Evolutionary conservation across 2,888 invertebrate species (phyloP).

Genomic region (Latrodectus elegans): DNA sequence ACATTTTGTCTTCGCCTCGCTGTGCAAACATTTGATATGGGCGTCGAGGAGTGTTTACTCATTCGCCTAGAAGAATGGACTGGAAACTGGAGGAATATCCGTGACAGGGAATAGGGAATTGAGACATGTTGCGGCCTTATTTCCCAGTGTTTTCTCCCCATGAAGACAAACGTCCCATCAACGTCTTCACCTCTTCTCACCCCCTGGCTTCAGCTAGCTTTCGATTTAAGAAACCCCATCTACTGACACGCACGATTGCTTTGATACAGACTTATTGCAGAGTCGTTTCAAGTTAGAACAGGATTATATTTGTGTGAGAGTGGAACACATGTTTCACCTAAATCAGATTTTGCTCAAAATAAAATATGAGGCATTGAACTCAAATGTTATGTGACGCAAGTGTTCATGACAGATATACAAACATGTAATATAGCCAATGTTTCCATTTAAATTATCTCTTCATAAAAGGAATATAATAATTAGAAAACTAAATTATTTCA

Average conservation of each 20-base stretch:
- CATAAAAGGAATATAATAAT: no score
- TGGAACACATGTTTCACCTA: no score
- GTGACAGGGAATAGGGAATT: constrained; percentile 2
- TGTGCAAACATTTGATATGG: constrained; percentile 5
- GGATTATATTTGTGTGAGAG: no score
- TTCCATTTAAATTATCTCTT: no score
- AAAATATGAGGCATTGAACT: no score
- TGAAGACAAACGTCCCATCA: not conserved
- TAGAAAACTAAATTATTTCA: no score
- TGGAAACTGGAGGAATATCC: not conserved
- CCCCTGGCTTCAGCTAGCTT: not conserved
- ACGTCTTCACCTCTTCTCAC: no score
- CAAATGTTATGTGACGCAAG: no score
- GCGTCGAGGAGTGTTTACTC: constrained; percentile 7
- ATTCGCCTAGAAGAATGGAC: not conserved
- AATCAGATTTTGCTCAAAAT: no score
- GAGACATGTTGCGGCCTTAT: not conserved
- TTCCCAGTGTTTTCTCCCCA: constrained; percentile 1
- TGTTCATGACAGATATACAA: no score
- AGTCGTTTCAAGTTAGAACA: not conserved
- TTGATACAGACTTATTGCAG: not conserved
- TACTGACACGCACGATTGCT: not conserved
- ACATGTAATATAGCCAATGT: no score
- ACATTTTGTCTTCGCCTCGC: not conserved
- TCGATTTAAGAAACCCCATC: not conserved